phyloP scores from a whole-genome alignment of 30 jellyfish, hydroid and myxozoan genomes.

The Aurelia aurita complex sp. Pacific region DNA sequence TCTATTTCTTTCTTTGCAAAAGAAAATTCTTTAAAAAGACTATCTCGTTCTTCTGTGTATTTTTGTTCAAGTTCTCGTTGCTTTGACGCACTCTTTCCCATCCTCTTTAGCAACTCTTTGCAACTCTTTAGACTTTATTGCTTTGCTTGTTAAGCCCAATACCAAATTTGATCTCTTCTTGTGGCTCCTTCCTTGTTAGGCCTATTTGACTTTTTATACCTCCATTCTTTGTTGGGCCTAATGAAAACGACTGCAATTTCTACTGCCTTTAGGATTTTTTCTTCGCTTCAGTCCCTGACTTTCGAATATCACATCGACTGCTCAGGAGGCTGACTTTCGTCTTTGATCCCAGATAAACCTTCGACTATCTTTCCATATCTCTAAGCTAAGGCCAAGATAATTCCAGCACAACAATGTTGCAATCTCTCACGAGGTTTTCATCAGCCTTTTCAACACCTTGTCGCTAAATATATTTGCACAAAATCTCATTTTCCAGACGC shows the following conservation, averaged over 20 bases:
- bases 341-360: neutral
- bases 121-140: neutral
- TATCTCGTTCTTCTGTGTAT: slow-evolving; percentile 49
- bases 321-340: neutral
- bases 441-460: neutral
- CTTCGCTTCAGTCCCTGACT: too few relatives aligned
- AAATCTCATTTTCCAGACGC: neutral
- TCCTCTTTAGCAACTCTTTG: neutral
- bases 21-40: slow-evolving; percentile 47
- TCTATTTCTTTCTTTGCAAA: slow-evolving; percentile 57
- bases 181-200: too few relatives aligned
- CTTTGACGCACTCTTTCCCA: slow-evolving; percentile 55
- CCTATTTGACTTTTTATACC: neutral
- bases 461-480: neutral
- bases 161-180: too few relatives aligned
- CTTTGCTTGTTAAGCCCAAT: neutral
- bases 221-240: neutral
- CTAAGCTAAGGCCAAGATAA: neutral
- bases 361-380: neutral
- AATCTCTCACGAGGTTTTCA: slow-evolving; percentile 1
- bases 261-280: neutral
- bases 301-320: too few relatives aligned
- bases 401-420: neutral
- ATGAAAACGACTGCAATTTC: neutral
- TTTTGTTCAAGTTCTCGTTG: slow-evolving; percentile 52